Evolutionary conservation across 1,140 invertebrate genomes (phyloP), one percentile per base, ranked within the genome.

Genomic region (Centruroides sculpturatus): DNA sequence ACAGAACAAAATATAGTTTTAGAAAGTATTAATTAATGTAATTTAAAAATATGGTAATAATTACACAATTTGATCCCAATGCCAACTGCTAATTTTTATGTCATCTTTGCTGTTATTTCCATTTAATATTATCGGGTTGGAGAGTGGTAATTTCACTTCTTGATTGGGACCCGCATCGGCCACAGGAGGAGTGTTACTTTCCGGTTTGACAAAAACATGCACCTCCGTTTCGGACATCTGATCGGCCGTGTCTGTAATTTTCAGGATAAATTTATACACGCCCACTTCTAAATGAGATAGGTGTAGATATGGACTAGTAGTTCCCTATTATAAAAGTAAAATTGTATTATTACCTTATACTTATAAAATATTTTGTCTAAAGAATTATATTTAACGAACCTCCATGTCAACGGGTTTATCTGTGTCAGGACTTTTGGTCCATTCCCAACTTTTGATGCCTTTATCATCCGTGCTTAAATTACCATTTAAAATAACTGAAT

Each of bases 391-490:
- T 9, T 64, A 63, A 48, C 63, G 67, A 67, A 80, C 79, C 70
- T 91, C 87, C 87, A 94, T 93, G 71, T 94, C 91, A 12, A 90
- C 90, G 9, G 89, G 87, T 75, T 90, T 89, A 59, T 87, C 83
- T 9, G 61, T 70, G 50, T 85, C 84, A 0, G 85, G 81, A 59
- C 85, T 85, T 71, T 93, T 92, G 0, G 86, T 92, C 93, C 93
- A 97, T 73, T 94, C 90, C 86, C 92, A 97, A 41, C 81, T 86
- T 0, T 82, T 83, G 64, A 95, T 95, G 54, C 89, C 89, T 70
- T 91, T 86, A 76, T 96, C 93, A 72, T 97, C 93, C 0, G 86
- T 87, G 59, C 90, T 94, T 50, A 85, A 74, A 70, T 87, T 95
- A 12, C 92, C 93, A 72, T 91, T 92, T 4, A 97, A 74, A 0